A percentile compares a stretch with the other conserved stretches of the same genome.
Conservation (phyloP, 2,113 vertebrate species). For the Melierax canorus region DNA sequence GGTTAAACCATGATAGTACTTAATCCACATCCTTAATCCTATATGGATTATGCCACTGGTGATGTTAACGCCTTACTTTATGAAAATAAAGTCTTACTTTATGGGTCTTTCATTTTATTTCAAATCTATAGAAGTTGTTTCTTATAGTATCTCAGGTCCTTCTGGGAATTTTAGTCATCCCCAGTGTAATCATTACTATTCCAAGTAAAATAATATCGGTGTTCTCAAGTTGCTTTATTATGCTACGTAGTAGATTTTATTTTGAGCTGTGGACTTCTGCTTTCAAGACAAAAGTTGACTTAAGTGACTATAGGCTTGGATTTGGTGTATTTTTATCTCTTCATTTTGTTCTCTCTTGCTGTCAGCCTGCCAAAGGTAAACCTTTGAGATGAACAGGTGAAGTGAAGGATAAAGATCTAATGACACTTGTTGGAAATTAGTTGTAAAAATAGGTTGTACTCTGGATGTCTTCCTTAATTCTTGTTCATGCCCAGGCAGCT, state of each 20-base stretch:
- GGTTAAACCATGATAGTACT: no score
- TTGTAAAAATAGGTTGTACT: neutral
- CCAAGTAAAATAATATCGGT: neutral
- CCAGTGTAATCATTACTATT: neutral
- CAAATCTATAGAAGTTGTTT: neutral
- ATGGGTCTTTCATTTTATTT: neutral
- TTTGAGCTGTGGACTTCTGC: neutral
- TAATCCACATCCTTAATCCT: neutral
- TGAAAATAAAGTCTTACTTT: neutral
- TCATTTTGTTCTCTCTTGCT: neutral
- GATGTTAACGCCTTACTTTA: neutral
- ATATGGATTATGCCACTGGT: neutral
- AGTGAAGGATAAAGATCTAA: neutral
- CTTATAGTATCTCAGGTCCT: neutral
- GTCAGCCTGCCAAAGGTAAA: neutral
- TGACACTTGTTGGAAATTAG: neutral
- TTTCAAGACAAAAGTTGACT: neutral
- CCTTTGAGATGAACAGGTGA: neutral
- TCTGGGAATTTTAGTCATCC: neutral
- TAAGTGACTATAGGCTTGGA: neutral
- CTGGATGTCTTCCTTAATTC: neutral
- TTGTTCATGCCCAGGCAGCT: neutral
- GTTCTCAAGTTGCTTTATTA: neutral
- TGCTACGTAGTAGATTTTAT: rapidly evolving
- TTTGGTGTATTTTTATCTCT: neutral